Conservation (phyloP, 2,888 invertebrate species). For the Geotrupes spiniger region DNA sequence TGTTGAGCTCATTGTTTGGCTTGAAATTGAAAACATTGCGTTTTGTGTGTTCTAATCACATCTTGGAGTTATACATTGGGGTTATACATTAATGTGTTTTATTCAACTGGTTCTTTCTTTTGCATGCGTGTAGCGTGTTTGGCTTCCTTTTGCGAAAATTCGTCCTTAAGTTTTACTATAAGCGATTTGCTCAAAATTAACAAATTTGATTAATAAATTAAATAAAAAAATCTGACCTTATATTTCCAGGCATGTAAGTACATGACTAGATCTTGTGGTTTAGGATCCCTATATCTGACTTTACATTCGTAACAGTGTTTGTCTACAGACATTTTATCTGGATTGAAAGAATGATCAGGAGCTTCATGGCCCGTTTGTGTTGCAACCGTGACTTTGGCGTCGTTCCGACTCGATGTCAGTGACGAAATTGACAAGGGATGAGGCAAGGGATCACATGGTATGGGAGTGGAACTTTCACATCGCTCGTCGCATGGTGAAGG, state of each 20-base stretch:
- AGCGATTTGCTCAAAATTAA: too few species aligned
- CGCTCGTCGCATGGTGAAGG: constrained; percentile 67
- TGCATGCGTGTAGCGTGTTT: too few species aligned
- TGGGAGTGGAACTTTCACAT: constrained; percentile 48
- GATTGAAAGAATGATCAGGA: constrained; percentile 64
- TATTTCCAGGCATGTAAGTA: constrained; percentile 95
- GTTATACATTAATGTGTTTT: too few species aligned
- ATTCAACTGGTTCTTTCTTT: too few species aligned
- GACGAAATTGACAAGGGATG: constrained; percentile 39
- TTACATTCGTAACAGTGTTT: constrained; percentile 92
- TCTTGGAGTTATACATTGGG: too few species aligned
- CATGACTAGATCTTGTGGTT: constrained; percentile 89
- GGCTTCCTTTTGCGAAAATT: too few species aligned
- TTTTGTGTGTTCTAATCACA: too few species aligned
- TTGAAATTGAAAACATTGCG: too few species aligned
- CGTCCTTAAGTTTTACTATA: too few species aligned
- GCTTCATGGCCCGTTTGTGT: constrained; percentile 83
- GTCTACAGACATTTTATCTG: constrained; percentile 74
- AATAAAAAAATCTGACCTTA: too few species aligned
- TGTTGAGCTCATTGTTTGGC: too few species aligned
- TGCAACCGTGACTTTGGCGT: constrained; percentile 67
- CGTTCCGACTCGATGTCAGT: constrained; percentile 22
- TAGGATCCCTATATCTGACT: constrained; percentile 86
- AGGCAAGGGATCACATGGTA: constrained; percentile 41
- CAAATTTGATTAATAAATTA: too few species aligned